Evolutionary conservation across 2,888 invertebrate species (phyloP), one percentile per base, ranked within the genome.

Genomic region (Cyclophora albipunctata): DNA sequence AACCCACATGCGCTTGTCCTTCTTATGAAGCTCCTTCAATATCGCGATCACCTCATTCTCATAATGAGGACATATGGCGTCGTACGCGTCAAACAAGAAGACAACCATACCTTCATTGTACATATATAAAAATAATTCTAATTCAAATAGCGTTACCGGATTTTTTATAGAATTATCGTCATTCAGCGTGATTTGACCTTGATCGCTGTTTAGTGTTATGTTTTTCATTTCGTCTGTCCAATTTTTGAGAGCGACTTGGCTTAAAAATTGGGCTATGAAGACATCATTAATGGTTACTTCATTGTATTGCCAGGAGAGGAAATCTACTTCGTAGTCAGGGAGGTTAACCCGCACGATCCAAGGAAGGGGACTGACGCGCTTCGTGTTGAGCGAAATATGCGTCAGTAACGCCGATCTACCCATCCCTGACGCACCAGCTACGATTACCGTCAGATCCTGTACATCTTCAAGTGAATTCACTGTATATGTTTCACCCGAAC

Each of bases 301-400:
- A 6, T 60, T 52, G n/a, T 53, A 48, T 51, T 60, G 58, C 64
- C 69, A 66, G 3, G 47, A 40, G 5, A 40, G 45, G 42, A 72
- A 67, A 44, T 63, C 62, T 37, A 62, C 62, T 7, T 54, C 59
- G 41, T 66, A 54, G 45, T 62, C 55, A 41, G 54, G 52, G 47
- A 74, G 62, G 52, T 72, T 67, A 0, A 73, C 56, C 5, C 63
- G 60, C 3, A 69, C 64, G 45, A 74, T 67, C 73, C 74, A 74
- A 3, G 58, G 62, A 6, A 59, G 52, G 3, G 65, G 59, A 33
- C 60, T 47, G 1, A 53, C 34, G 50, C 57, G 59, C 45, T 74
- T 73, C 1, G 69, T 66, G 48, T 70, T 59, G 4, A 65, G 48
- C 3, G 73, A 58, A 7, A 74, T 50, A 54, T 71, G 69, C 42